phyloP scores from a whole-genome alignment of 2,888 invertebrate species.

The Habrosyne pyritoides region DNA sequence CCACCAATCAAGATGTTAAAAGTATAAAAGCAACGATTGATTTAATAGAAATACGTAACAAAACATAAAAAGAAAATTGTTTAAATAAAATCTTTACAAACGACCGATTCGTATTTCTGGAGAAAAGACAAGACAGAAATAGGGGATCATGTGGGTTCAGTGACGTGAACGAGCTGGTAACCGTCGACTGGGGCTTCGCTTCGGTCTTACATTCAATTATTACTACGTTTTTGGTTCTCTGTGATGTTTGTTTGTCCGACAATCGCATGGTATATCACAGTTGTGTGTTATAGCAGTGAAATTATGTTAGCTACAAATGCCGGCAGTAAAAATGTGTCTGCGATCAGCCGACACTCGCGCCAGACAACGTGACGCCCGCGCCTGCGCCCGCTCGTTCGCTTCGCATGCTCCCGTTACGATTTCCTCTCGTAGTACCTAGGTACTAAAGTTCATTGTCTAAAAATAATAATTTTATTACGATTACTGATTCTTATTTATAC shows the following conservation, averaged over 20 bases:
- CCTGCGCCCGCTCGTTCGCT: constrained; percentile 20
- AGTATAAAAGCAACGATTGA: background rate
- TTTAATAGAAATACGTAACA: background rate
- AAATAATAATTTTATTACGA: background rate
- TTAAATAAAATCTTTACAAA: constrained; percentile 16
- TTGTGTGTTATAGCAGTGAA: constrained; percentile 25
- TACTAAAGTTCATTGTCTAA: background rate
- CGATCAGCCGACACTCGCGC: constrained; percentile 34
- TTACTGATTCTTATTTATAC: too few relatives aligned
- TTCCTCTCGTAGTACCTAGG: background rate
- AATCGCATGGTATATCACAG: constrained; percentile 19
- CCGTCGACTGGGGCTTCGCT: constrained; percentile 19
- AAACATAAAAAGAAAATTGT: constrained; percentile 23
- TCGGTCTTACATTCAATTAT: constrained; percentile 30
- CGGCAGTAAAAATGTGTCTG: constrained; percentile 33
- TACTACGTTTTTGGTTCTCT: constrained; percentile 19
- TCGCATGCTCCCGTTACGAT: constrained; percentile 9
- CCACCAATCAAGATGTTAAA: background rate
- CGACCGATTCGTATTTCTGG: constrained; percentile 56
- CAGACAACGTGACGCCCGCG: constrained; percentile 64
- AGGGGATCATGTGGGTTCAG: constrained; percentile 57
- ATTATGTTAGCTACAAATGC: constrained; percentile 12
- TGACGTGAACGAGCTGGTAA: constrained; percentile 48
- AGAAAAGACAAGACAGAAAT: constrained; percentile 72
- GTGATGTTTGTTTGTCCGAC: constrained; percentile 19